These are phyloP conservation scores for Perca flavescens DNA, from an alignment of 2,113 vertebrate genomes.

Conservation along the genomic window DNA sequence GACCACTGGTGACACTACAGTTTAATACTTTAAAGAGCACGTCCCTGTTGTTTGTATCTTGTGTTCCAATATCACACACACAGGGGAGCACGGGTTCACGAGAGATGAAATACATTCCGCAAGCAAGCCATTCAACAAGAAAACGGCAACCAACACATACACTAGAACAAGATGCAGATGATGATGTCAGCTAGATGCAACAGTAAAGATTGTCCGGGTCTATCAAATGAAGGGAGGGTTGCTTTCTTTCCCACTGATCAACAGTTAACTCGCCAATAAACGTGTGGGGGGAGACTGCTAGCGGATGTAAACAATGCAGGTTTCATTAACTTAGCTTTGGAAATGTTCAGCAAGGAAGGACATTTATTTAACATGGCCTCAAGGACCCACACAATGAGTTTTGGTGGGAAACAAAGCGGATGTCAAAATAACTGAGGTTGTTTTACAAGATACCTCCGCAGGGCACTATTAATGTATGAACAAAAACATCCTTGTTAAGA, in stretches of 20 bases:
- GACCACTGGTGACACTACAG: background rate
- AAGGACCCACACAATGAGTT: background rate
- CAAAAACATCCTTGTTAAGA: background rate
- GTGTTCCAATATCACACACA: background rate
- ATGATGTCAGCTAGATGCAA: too few species aligned
- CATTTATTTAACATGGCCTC: background rate
- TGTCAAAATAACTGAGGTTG: background rate
- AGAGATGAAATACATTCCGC: background rate
- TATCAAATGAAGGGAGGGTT: background rate
- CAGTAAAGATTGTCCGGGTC: background rate
- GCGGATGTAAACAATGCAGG: background rate
- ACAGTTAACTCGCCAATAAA: background rate
- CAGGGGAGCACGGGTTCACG: background rate
- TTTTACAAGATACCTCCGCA: background rate
- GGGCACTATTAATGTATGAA: background rate
- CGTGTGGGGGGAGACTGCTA: background rate
- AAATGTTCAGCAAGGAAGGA: background rate
- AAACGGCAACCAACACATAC: background rate
- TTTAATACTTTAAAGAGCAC: background rate
- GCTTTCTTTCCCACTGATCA: background rate
- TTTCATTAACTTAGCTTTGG: background rate
- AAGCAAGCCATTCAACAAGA: background rate
- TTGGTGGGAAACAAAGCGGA: background rate
- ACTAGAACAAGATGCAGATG: background rate
- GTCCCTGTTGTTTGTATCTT: background rate